Conservation (phyloP, 2,888 invertebrate species). For the Axea sp. region DNA sequence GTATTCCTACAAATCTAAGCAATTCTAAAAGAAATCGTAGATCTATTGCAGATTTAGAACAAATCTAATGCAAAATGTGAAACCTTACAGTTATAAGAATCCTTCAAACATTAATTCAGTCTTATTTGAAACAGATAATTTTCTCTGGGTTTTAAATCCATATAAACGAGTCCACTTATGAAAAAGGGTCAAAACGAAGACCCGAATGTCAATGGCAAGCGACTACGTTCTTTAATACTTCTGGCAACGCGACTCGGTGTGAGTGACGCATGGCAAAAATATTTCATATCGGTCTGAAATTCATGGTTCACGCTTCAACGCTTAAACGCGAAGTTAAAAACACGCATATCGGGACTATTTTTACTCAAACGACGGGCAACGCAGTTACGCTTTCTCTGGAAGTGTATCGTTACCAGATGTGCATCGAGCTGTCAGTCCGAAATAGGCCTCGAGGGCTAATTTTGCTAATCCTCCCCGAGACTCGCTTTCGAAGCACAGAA, state of each 20-base stretch:
- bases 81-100: no score
- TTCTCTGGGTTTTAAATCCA: no score
- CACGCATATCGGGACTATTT: slow-evolving; percentile 46
- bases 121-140: no score
- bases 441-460: slow-evolving; percentile 59
- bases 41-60: no score
- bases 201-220: slow-evolving; percentile 31
- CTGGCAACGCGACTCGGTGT: neutral
- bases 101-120: no score
- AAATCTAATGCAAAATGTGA: no score
- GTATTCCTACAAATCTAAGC: no score
- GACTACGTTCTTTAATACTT: slow-evolving; percentile 7
- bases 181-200: no score
- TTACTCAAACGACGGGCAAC: slow-evolving; percentile 13
- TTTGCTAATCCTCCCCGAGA: slow-evolving; percentile 55
- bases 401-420: slow-evolving; percentile 54
- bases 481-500: slow-evolving; percentile 40
- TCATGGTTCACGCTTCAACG: neutral
- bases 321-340: slow-evolving; percentile 13
- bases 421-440: slow-evolving; percentile 43
- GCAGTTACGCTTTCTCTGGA: slow-evolving; percentile 15
- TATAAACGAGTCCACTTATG: no score
- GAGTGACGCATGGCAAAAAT: neutral
- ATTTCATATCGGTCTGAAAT: neutral
- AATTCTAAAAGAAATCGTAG: no score